Conservation (phyloP, 2,797 vertebrate genomes). For the Dendrocincla tyrannina region DNA sequence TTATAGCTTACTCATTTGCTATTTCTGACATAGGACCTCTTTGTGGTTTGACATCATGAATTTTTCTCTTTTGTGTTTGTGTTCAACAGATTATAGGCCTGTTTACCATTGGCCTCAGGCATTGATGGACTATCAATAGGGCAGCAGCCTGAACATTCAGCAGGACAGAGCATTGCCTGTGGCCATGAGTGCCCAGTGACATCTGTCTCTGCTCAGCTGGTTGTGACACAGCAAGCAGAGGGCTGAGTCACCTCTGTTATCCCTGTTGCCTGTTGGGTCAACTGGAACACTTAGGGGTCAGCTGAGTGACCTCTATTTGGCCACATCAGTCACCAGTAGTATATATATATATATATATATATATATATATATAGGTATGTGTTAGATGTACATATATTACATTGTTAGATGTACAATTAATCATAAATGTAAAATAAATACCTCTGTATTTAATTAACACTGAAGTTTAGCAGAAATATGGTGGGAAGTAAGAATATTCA, state of each 20-base stretch:
- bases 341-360: neutral
- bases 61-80: neutral
- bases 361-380: neutral
- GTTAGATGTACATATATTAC: neutral
- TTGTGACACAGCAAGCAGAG: neutral
- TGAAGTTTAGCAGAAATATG: neutral
- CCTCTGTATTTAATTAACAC: neutral
- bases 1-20: neutral
- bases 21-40: neutral
- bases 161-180: neutral
- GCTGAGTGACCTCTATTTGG: neutral
- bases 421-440: neutral
- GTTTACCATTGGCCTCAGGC: neutral
- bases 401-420: neutral
- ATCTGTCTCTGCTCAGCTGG: neutral
- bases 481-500: neutral
- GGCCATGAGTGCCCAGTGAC: neutral
- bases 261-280: accelerated
- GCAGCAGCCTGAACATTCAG: neutral
- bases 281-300: neutral
- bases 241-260: neutral
- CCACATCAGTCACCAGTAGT: neutral
- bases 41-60: accelerated
- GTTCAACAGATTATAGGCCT: neutral
- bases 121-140: neutral